Evolutionary conservation across 2,113 vertebrate genomes (phyloP).

Genomic region (Xiphophorus maculatus): DNA sequence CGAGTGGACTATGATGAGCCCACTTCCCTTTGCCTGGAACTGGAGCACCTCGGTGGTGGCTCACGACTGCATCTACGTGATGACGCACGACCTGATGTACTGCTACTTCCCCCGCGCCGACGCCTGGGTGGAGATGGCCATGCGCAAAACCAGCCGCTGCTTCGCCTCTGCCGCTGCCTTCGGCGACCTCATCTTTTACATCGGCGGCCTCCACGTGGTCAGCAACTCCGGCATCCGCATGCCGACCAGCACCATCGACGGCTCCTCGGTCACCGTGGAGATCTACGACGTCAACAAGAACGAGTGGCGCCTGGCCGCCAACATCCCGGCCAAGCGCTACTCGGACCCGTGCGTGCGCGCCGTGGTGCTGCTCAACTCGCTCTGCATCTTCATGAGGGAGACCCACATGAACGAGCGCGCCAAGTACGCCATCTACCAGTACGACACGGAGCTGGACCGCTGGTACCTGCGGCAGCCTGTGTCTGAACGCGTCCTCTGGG

Average conservation of each 20-base stretch:
- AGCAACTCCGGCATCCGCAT: slow-evolving; percentile 89
- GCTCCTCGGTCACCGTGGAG: slow-evolving; percentile 93
- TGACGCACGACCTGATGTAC: slow-evolving; percentile 96
- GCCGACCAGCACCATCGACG: slow-evolving; percentile 89
- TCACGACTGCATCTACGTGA: slow-evolving; percentile 93
- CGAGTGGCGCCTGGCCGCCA: slow-evolving; percentile 92
- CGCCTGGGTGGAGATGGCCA: slow-evolving; percentile 96
- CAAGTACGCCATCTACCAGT: slow-evolving; percentile 95
- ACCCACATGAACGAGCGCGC: slow-evolving; percentile 95
- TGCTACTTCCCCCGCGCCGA: slow-evolving; percentile 94
- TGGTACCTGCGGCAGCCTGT: slow-evolving; percentile 94
- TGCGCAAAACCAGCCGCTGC: slow-evolving; percentile 91
- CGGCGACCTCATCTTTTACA: slow-evolving; percentile 95
- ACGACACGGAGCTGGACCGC: slow-evolving; percentile 89
- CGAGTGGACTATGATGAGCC: slow-evolving; percentile 94
- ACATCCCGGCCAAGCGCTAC: slow-evolving; percentile 94
- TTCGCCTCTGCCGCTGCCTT: slow-evolving; percentile 94
- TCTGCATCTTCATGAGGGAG: slow-evolving; percentile 94
- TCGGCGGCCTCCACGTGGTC: slow-evolving; percentile 93
- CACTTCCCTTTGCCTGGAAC: slow-evolving; percentile 93
- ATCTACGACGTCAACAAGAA: slow-evolving; percentile 95
- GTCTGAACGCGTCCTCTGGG: slow-evolving; percentile 95
- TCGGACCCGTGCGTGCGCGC: slow-evolving; percentile 93
- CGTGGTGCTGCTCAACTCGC: slow-evolving; percentile 89
- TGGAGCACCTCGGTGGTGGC: slow-evolving; percentile 92